Conservation (phyloP, 2,888 invertebrate genomes). For the Drosophila basisetae region DNA sequence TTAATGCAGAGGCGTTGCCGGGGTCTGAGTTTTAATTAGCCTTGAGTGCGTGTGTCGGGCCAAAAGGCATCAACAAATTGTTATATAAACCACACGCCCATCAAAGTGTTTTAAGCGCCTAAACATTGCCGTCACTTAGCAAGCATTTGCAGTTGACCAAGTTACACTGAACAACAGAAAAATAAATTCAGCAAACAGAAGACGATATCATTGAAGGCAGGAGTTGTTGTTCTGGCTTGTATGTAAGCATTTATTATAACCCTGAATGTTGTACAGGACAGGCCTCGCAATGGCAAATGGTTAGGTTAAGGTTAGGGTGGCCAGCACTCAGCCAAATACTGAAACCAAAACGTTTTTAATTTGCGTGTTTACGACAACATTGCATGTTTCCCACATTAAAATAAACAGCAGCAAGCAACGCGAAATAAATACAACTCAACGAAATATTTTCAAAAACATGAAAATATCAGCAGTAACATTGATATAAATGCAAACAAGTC, state of each 20-base stretch:
- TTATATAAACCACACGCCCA: conserved; percentile 73
- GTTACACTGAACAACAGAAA: conserved; percentile 16
- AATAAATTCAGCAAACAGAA: conserved; percentile 22
- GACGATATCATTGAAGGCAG: conserved; percentile 46
- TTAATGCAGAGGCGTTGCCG: conserved; percentile 59
- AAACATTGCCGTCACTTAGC: conserved; percentile 68
- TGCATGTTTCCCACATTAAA: conserved; percentile 55
- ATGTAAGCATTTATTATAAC: conserved; percentile 46
- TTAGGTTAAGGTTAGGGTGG: conserved; percentile 59
- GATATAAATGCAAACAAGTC: conserved; percentile 8
- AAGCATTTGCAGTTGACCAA: conserved; percentile 42
- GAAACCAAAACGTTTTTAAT: conserved; percentile 53
- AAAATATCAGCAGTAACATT: conserved; percentile 44
- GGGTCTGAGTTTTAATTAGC: conserved; percentile 73
- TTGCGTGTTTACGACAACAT: conserved; percentile 73
- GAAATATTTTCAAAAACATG: conserved; percentile 43
- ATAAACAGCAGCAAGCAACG: conserved; percentile 14
- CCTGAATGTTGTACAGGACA: conserved; percentile 43
- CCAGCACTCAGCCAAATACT: conserved; percentile 13
- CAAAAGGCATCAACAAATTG: conserved; percentile 75
- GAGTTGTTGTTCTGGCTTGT: conserved; percentile 22
- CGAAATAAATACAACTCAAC: conserved; percentile 3
- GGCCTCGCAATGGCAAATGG: conserved; percentile 49
- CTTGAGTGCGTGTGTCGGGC: conserved; percentile 73
- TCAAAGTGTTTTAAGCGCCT: conserved; percentile 66